Conservation (phyloP, 2,113 vertebrate species). For the Ardeotis arabs region DNA sequence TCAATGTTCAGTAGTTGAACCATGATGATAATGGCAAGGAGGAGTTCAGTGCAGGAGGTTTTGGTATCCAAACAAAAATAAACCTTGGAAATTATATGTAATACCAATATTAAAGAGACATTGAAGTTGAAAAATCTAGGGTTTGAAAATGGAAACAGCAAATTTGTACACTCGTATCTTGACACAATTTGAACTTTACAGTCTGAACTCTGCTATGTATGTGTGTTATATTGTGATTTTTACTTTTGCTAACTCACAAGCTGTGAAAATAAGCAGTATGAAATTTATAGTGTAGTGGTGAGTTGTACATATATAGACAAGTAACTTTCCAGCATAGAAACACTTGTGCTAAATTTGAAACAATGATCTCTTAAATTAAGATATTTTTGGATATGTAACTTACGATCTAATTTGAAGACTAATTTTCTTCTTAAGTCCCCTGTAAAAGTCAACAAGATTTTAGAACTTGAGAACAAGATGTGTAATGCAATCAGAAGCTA, state of each 20-base stretch:
- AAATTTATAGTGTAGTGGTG: background rate
- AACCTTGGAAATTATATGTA: background rate
- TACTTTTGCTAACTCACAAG: background rate
- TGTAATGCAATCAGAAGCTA: background rate
- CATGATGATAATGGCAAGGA: background rate
- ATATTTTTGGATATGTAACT: background rate
- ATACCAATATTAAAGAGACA: background rate
- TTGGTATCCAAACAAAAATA: background rate
- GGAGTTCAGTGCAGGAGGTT: background rate
- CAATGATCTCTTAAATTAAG: background rate
- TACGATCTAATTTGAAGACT: background rate
- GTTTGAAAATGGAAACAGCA: background rate
- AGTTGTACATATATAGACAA: background rate
- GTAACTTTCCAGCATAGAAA: background rate
- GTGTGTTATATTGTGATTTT: background rate
- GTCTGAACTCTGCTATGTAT: background rate
- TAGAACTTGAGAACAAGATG: background rate
- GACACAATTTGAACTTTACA: background rate
- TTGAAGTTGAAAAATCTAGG: background rate
- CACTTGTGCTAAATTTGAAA: background rate
- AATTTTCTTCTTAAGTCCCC: background rate
- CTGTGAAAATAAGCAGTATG: background rate
- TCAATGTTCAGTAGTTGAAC: background rate
- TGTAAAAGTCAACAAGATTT: background rate
- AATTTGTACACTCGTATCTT: rapidly evolving